A percentile compares a stretch with the other conserved stretches of the same genome.
These are phyloP conservation scores for Phania funesta DNA, from an alignment of 2,888 invertebrate species.

Conservation along the genomic window DNA sequence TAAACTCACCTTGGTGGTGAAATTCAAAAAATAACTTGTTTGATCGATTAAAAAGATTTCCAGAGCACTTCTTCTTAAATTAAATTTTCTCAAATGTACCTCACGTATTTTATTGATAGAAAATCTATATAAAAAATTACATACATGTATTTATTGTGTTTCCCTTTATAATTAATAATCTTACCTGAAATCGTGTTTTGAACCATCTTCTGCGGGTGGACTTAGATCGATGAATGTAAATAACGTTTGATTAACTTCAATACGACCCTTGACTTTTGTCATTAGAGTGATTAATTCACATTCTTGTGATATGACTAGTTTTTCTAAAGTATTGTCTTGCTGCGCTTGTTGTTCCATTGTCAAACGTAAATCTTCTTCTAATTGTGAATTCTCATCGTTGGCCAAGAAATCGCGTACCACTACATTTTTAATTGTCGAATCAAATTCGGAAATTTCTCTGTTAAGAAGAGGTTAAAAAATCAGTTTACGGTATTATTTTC, in stretches of 20 bases:
- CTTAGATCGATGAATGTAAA: constrained; percentile 84
- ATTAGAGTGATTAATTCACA: constrained; percentile 84
- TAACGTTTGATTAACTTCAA: constrained; percentile 83
- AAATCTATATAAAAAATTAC: constrained; percentile 74
- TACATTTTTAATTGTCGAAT: constrained; percentile 80
- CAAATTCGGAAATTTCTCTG: constrained; percentile 79
- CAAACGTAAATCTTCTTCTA: constrained; percentile 81
- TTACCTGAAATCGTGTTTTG: constrained; percentile 81
- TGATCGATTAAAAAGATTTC: constrained; percentile 85
- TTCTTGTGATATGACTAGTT: constrained; percentile 83
- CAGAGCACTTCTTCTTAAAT: constrained; percentile 84
- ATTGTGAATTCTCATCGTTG: constrained; percentile 80
- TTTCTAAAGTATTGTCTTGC: constrained; percentile 81
- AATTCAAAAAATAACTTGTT: constrained; percentile 85
- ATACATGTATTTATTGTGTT: not conserved
- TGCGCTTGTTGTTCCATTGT: constrained; percentile 80
- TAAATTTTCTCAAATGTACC: constrained; percentile 84
- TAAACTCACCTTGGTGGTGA: constrained; percentile 82
- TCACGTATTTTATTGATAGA: constrained; percentile 83
- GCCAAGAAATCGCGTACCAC: constrained; percentile 80
- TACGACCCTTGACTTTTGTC: constrained; percentile 83
- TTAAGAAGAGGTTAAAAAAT: not conserved
- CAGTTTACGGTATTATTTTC: not conserved
- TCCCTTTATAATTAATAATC: not conserved
- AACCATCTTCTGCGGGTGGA: constrained; percentile 81